phyloP scores from a whole-genome alignment of 2,113 vertebrate genomes.

The Cygnus atratus region DNA sequence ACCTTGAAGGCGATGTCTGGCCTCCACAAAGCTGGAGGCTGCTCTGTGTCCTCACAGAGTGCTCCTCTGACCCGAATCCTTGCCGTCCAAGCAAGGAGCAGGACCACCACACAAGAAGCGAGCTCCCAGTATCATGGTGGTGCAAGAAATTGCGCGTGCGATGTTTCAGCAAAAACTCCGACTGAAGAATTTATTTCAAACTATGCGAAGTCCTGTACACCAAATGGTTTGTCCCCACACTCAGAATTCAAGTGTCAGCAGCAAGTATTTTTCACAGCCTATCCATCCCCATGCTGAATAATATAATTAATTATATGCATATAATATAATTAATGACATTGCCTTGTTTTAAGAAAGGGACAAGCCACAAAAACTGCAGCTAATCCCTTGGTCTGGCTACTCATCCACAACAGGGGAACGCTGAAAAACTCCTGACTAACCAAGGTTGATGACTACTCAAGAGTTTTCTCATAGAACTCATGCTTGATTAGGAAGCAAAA shows the following conservation, averaged over 20 bases:
- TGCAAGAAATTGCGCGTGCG: rapidly evolving
- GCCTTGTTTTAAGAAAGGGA: not conserved
- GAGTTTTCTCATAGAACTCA: not conserved
- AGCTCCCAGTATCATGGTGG: not conserved
- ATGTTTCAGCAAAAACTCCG: not conserved
- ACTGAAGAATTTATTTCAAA: not conserved
- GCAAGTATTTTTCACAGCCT: not conserved
- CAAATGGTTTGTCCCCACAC: no score
- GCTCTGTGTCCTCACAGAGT: rapidly evolving
- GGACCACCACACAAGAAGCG: not conserved
- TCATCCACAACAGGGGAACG: not conserved
- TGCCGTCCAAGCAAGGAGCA: not conserved
- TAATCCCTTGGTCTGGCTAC: not conserved
- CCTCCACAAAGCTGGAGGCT: not conserved
- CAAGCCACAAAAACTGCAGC: not conserved
- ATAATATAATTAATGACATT: not conserved
- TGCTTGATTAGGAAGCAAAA: not conserved
- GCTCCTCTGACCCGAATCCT: not conserved
- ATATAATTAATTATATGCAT: not conserved
- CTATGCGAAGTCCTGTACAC: not conserved
- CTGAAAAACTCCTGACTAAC: not conserved
- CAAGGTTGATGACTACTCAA: rapidly evolving
- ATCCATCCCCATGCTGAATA: not conserved
- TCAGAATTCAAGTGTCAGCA: not conserved
- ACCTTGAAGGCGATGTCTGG: not conserved